phyloP scores from a whole-genome alignment of 2,888 invertebrate genomes.

The Tenthredo amoena region DNA sequence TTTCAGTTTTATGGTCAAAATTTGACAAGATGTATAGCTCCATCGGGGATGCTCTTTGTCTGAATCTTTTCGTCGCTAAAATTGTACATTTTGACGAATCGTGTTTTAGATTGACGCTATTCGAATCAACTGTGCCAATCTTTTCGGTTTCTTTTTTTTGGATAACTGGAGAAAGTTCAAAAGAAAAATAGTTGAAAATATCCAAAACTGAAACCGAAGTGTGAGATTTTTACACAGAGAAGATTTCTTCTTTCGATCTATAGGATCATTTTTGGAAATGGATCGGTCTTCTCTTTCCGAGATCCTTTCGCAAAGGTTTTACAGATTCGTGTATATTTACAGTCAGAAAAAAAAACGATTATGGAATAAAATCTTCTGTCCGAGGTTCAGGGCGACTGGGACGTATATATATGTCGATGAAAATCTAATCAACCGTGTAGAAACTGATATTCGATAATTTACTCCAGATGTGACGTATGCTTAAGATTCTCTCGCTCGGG shows the following conservation, averaged over 20 bases:
- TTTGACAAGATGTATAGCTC: not conserved
- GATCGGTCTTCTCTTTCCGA: not conserved
- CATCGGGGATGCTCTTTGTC: not conserved
- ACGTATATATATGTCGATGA: not conserved
- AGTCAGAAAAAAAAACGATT: not conserved
- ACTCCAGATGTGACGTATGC: not conserved
- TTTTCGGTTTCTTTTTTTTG: not conserved
- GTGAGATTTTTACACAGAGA: not conserved
- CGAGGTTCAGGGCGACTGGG: not conserved
- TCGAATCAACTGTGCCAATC: not conserved
- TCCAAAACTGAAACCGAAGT: not conserved
- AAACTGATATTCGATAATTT: slow-evolving; percentile 36
- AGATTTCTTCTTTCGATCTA: not conserved
- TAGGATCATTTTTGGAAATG: not conserved
- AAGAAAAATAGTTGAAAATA: not conserved
- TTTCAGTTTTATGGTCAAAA: not conserved
- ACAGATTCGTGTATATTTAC: not conserved
- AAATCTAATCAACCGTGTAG: not conserved
- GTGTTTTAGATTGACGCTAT: not conserved
- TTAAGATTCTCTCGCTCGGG: not conserved
- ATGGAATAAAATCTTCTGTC: not conserved
- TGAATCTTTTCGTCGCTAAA: not conserved
- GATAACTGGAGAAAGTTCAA: not conserved
- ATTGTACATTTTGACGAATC: not conserved
- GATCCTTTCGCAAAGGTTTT: not conserved